Evolutionary conservation across 1,140 invertebrate genomes (phyloP), one percentile per base, ranked within the genome.

Genomic region (Drosophila pruinosa): DNA sequence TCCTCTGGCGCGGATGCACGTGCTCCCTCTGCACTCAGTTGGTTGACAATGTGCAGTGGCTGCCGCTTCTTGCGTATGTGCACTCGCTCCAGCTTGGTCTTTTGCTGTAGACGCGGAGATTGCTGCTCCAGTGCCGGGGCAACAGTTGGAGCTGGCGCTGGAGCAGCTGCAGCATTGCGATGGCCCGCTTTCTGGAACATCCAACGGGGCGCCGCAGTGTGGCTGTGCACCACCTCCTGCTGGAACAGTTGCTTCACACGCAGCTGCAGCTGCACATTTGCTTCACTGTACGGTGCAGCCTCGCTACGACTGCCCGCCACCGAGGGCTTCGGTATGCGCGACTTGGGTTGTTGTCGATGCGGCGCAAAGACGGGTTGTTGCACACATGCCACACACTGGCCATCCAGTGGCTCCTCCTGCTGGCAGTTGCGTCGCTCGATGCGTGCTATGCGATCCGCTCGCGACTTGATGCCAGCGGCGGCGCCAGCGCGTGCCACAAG

Each of bases 51-150:
- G n/a, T 80, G 68, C 17, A 90, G 31, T 1, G 85, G 68, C 22
- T 90, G 76, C 1, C 89, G 72, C 54, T 90, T 90, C 43, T 90
- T 90, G 4, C 83, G 83, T 56, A 90, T 83, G 24, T 86, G 88
- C 4, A 90, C 59, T 3, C 83, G 75, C 8, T 86, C 80, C 28
- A 83, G 28, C 22, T 90, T 90, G 0, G 7, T n/a, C 47, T 72
- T 75, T 5, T 82, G 62, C 47, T 57, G 73, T 31, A 48, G 14
- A 0, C 52, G 38, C 8, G 50, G 61, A 0, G 65, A 78, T 28
- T 56, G 54, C 21, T 58, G 57, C 7, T 75, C 62, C 0, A 8
- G 1, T 7, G 17, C 17, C 3, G 31, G 7, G 10, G 19, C 8
- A 21, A 4, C 4, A 17, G 24, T 17, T n/a, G 8, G 19, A 1